A percentile compares a stretch with the other conserved stretches of the same genome.
These are phyloP conservation scores for Nymphalis polychloros DNA, from an alignment of 2,888 invertebrate species.

Conservation along the genomic window DNA sequence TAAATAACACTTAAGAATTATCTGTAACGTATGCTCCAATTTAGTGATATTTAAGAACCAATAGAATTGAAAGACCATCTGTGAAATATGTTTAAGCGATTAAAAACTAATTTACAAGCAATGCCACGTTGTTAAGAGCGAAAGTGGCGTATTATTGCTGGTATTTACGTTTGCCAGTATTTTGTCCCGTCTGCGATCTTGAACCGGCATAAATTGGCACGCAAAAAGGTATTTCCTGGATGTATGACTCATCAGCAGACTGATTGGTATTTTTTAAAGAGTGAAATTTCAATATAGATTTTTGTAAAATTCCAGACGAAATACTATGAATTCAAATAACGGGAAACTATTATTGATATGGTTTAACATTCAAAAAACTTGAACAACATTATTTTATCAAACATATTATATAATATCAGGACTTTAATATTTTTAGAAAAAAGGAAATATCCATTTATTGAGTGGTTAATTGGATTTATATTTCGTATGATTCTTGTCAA, in stretches of 20 bases:
- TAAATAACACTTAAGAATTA: conserved; percentile 18
- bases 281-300: conserved; percentile 1
- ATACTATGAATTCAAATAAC: too few relatives aligned
- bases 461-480: too few relatives aligned
- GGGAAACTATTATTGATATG: too few relatives aligned
- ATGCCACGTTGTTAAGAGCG: conserved; percentile 10
- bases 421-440: too few relatives aligned
- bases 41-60: conserved; percentile 5
- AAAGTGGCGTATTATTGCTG: conserved; percentile 18
- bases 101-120: conserved; percentile 8
- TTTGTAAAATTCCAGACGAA: background rate
- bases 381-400: background rate
- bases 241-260: conserved; percentile 53
- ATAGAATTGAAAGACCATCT: background rate
- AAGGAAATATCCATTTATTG: too few relatives aligned
- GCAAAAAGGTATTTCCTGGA: conserved; percentile 62
- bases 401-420: too few relatives aligned
- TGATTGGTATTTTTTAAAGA: conserved; percentile 23
- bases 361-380: too few relatives aligned
- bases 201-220: conserved; percentile 51
- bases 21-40: conserved; percentile 19
- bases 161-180: conserved; percentile 10
- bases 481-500: too few relatives aligned
- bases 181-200: conserved; percentile 33
- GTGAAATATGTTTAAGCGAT: conserved; percentile 14